Base-by-base conservation (phyloP, 2,113 vertebrate genomes). In the Hyaena hyaena region DNA sequence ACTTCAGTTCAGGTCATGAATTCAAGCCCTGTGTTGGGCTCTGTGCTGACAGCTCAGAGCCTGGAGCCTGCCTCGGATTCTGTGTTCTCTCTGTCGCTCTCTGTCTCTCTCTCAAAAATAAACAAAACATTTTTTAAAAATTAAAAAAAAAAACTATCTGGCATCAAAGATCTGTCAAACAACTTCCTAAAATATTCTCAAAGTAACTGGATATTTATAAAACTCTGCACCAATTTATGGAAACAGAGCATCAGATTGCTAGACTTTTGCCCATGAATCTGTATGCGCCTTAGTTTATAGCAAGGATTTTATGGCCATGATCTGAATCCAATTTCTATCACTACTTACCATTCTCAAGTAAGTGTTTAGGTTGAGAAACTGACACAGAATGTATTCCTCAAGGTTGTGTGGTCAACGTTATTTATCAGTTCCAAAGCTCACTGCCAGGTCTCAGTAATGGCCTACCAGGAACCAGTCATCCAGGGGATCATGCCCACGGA, bases 151-250 rank as follows among this genome's bases (percentile, higher is more conserved):
- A 7, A 82, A n/a, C 10, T 19, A 86, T 7, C n/a, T 55, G 31
- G 77, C 33, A 88, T 88, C 50, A 95, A 85, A 88, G 61, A 84
- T 45, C 35, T 92, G 45, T 84, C 82, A 96, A 73, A 16, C 16
- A 96, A 85, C 69, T 66, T 80, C 33, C 73, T 83, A 80, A 96
- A 76, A 92, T 76, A 89, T 23, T 90, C 35, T 84, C 35, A 73
- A 69, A 80, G 23, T 81, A 88, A 71, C 1, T n/a, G 68, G 82
- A 89, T 76, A 17, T 21, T 73, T 80, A 21, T 39, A 79, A 87
- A 80, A 19, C 35, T 83, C 9, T 33, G 16, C 7, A 86, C 0
- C 35, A 55, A 39, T 43, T 48, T 28, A 82, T 4, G 55, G 11
- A 35, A 93, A 45, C 81, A 79, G 71, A 90, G 43, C 4, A 82